phyloP scores from a whole-genome alignment of 2,113 vertebrate species.

The Porphyrio hochstetteri region DNA sequence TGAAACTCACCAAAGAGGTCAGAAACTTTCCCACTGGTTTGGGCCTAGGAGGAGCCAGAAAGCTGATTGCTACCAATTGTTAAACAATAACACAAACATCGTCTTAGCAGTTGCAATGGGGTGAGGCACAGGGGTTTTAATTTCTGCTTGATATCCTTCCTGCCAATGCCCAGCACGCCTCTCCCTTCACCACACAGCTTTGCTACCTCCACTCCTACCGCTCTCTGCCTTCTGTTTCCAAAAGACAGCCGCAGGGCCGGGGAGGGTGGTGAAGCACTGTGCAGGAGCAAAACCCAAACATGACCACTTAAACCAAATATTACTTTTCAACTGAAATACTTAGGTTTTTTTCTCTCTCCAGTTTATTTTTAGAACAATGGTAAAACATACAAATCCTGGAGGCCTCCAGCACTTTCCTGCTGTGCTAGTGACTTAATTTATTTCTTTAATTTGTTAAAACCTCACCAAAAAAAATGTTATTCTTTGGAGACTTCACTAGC shows the following conservation, averaged over 20 bases:
- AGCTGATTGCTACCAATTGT: background rate
- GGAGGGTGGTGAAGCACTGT: background rate
- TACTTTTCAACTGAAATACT: conserved; percentile 52
- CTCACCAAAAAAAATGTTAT: conserved; percentile 66
- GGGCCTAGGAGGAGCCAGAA: background rate
- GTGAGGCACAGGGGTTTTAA: background rate
- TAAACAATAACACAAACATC: background rate
- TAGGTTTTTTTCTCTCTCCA: background rate
- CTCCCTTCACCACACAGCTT: background rate
- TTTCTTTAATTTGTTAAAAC: conserved; percentile 81
- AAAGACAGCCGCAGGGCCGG: background rate
- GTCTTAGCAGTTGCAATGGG: background rate
- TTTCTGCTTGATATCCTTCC: background rate
- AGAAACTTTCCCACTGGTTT: background rate
- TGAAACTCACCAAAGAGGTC: background rate
- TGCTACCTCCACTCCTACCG: background rate
- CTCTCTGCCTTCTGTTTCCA: background rate
- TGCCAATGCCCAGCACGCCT: background rate
- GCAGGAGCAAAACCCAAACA: background rate
- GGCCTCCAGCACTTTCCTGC: conserved; percentile 66
- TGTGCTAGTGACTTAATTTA: conserved; percentile 77
- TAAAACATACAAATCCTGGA: conserved; percentile 58
- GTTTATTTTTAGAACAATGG: conserved; percentile 74
- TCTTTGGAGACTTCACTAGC: conserved; percentile 71
- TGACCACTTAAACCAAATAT: conserved; percentile 24